These are phyloP conservation scores for Brachionus paranguensis DNA, from an alignment of 1,140 invertebrate genomes.

Conservation along the genomic window DNA sequence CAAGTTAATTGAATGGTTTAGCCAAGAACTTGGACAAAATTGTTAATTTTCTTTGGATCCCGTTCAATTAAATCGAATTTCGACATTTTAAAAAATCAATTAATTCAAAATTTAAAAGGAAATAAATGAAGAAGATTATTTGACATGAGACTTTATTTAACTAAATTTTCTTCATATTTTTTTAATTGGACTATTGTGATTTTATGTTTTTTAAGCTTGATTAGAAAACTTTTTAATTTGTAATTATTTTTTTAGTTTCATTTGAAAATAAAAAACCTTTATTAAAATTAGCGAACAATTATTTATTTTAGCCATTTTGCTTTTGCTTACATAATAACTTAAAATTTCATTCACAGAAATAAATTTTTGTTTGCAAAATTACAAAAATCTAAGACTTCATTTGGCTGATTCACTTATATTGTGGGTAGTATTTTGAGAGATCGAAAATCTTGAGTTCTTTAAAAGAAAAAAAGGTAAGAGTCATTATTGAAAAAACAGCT, in stretches of 20 bases:
- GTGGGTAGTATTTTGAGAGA: neutral
- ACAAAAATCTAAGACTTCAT: neutral
- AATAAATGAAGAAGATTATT: neutral
- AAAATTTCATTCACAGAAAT: neutral
- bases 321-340: neutral
- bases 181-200: neutral
- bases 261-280: too few relatives aligned
- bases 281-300: neutral
- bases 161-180: too few relatives aligned
- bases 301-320: neutral
- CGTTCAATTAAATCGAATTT: slow-evolving; percentile 16
- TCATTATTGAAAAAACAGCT: neutral
- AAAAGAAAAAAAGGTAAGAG: neutral
- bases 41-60: neutral
- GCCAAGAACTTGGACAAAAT: neutral
- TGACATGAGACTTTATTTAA: neutral
- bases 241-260: neutral
- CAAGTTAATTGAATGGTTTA: neutral
- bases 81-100: neutral
- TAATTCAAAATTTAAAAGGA: neutral
- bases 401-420: neutral
- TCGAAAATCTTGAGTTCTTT: neutral
- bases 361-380: neutral
- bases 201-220: neutral
- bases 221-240: neutral